Conservation (phyloP, 2,113 vertebrate genomes). For the Merops nubicus region DNA sequence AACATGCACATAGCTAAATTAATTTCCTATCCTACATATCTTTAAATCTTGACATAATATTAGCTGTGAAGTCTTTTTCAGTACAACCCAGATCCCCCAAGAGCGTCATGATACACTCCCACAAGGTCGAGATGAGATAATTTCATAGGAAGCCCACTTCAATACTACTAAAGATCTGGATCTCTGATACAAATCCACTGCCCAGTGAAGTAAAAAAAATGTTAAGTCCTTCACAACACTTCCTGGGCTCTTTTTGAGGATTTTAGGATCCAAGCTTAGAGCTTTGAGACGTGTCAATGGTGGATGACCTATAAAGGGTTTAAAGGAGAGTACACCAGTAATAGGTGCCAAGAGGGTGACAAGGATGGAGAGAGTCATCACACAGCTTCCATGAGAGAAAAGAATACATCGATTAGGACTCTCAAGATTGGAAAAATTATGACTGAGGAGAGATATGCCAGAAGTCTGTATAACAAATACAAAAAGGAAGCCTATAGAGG, state of each 20-base stretch:
- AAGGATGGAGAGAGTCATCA: not conserved
- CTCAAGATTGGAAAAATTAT: not conserved
- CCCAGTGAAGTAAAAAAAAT: not conserved
- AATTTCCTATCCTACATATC: not conserved
- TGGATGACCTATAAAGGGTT: not conserved
- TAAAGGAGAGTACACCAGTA: not conserved
- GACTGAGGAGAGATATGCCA: not conserved
- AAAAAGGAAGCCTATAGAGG: not conserved
- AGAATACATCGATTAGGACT: not conserved
- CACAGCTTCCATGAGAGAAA: not conserved
- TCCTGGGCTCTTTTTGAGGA: not conserved
- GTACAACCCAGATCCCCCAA: not conserved
- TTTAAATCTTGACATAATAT: not conserved
- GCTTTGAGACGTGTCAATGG: not conserved
- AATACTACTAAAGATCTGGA: not conserved
- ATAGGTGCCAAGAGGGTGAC: not conserved
- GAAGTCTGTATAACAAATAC: not conserved
- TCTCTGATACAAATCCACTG: not conserved
- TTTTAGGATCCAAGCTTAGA: not conserved
- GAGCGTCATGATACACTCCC: rapidly evolving
- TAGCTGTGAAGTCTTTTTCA: not conserved
- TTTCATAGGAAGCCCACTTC: not conserved
- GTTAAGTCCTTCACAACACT: not conserved
- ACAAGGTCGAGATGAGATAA: not conserved
- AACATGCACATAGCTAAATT: not conserved